These are phyloP conservation scores for Drosophila tropicalis DNA, from an alignment of 1,140 invertebrate genomes.

Conservation along the genomic window DNA sequence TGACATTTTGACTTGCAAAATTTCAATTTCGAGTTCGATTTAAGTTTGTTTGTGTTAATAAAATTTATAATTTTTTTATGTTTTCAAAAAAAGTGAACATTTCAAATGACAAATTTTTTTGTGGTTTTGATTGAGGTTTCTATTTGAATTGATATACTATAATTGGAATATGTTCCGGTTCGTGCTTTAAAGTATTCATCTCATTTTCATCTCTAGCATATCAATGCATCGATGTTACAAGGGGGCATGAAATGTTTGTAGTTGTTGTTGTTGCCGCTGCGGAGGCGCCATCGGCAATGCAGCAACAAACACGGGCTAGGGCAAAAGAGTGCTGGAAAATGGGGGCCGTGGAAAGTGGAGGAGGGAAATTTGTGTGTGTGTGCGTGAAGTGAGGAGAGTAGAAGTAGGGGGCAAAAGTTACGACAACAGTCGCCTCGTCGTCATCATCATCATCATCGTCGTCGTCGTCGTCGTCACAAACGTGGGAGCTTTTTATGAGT, in stretches of 20 bases:
- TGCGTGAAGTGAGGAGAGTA: neutral
- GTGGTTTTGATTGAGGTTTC: too few species aligned
- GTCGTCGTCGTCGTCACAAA: slow-evolving; percentile 42
- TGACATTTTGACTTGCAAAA: too few species aligned
- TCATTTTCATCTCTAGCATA: slow-evolving; percentile 14
- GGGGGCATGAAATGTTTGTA: slow-evolving; percentile 10
- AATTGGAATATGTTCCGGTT: too few species aligned
- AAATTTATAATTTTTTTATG: too few species aligned
- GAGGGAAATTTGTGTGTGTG: neutral
- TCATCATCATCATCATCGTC: slow-evolving; percentile 1
- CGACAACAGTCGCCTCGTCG: slow-evolving; percentile 51
- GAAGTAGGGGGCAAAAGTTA: slow-evolving; percentile 48
- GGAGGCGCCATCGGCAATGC: slow-evolving; percentile 47
- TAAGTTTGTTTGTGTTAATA: too few species aligned
- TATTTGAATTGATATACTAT: too few species aligned
- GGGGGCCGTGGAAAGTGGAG: neutral
- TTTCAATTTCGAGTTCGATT: too few species aligned
- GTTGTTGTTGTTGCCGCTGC: slow-evolving; percentile 4
- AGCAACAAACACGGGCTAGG: slow-evolving; percentile 8
- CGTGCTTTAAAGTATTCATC: neutral
- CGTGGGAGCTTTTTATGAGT: slow-evolving; percentile 75
- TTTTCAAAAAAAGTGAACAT: too few species aligned
- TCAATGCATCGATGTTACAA: slow-evolving; percentile 10
- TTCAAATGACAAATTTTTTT: too few species aligned
- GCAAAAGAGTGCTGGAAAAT: neutral